phyloP scores from a whole-genome alignment of 2,888 invertebrate genomes.

The Tromatobia lineatoria region DNA sequence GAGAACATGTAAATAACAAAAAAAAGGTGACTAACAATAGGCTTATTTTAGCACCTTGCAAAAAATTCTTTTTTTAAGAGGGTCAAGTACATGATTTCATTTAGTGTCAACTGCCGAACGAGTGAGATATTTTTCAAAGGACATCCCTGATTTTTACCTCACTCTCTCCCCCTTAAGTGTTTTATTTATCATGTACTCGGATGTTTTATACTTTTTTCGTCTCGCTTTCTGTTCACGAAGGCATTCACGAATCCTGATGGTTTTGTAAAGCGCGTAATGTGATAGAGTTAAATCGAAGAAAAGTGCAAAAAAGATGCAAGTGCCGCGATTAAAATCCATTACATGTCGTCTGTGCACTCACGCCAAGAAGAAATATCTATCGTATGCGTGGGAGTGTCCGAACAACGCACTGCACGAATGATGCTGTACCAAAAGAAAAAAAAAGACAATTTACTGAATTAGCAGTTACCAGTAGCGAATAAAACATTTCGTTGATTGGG shows the following conservation, averaged over 20 bases:
- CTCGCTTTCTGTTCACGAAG: background rate
- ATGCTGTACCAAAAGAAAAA: background rate
- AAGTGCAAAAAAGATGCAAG: background rate
- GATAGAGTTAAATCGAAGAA: background rate
- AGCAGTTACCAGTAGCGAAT: too few relatives aligned
- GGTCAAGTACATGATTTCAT: too few relatives aligned
- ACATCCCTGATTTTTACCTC: too few relatives aligned
- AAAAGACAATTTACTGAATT: too few relatives aligned
- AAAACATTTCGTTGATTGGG: too few relatives aligned
- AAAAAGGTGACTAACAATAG: too few relatives aligned
- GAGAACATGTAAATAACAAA: too few relatives aligned
- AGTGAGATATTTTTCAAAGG: too few relatives aligned
- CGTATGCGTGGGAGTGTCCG: background rate
- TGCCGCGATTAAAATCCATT: constrained; percentile 3
- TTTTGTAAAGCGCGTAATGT: background rate
- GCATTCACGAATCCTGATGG: background rate
- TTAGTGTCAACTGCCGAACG: too few relatives aligned
- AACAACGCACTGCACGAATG: background rate
- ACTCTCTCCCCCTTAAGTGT: background rate
- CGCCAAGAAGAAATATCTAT: background rate
- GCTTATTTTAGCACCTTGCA: too few relatives aligned
- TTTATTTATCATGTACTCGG: background rate
- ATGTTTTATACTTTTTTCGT: background rate
- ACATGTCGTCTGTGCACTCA: background rate
- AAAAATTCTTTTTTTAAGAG: too few relatives aligned